Percentiles rank a stretch among this genome's conserved stretches.
Evolutionary conservation across 2,797 vertebrate species (phyloP).

Genomic region (Alcedo atthis): DNA sequence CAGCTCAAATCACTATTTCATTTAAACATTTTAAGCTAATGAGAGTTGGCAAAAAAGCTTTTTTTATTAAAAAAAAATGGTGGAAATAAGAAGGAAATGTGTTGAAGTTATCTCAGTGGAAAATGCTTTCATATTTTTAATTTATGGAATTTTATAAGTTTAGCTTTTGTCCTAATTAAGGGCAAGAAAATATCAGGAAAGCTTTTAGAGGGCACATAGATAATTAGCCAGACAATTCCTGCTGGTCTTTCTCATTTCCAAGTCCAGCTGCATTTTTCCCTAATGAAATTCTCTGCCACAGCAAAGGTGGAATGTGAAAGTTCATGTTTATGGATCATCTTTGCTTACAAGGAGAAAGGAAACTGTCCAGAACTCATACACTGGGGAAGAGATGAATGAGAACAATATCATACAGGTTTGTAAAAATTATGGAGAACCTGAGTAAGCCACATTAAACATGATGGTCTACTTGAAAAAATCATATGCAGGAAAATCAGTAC

Average conservation of each 20-base stretch:
- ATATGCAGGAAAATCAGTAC: background rate
- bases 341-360: background rate
- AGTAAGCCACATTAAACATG: background rate
- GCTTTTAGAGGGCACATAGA: background rate
- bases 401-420: background rate
- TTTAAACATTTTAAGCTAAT: conserved; percentile 32
- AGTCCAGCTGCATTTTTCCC: background rate
- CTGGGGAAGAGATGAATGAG: background rate
- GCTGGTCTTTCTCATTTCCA: background rate
- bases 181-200: background rate
- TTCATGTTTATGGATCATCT: background rate
- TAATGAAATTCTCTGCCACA: background rate
- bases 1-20: background rate
- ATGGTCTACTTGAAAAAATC: background rate
- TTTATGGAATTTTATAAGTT: background rate
- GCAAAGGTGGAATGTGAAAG: background rate
- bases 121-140: background rate
- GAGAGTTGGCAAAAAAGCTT: background rate
- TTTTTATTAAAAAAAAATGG: background rate
- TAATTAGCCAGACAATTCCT: background rate
- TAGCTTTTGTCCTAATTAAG: background rate
- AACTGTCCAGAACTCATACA: background rate
- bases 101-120: background rate
- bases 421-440: background rate
- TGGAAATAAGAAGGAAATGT: background rate